Conservation (phyloP, 2,113 vertebrate species). For the Dendropsophus ebraccatus region DNA sequence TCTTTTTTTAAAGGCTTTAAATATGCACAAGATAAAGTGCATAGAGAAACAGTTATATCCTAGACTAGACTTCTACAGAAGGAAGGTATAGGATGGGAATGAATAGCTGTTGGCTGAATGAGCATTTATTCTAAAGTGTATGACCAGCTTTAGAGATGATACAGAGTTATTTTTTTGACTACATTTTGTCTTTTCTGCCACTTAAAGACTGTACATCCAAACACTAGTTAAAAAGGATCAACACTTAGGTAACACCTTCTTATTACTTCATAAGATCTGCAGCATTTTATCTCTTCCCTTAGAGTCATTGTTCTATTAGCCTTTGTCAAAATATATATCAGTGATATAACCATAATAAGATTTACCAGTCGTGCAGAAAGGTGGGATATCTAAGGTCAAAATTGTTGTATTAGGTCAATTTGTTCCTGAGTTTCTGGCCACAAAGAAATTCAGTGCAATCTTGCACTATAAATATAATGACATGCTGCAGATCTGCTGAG, state of each 20-base stretch:
- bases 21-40: no score
- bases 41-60: no score
- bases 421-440: constrained; percentile 1
- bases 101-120: no score
- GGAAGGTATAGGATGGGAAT: no score
- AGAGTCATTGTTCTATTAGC: constrained; percentile 35
- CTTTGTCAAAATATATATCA: constrained; percentile 28
- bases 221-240: constrained; percentile 10
- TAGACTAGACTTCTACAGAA: no score
- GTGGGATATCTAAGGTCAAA: constrained; percentile 38
- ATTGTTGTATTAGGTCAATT: background rate
- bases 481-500: constrained; percentile 22
- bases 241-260: constrained; percentile 16
- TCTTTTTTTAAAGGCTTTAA: no score
- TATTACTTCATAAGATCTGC: background rate
- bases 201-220: background rate
- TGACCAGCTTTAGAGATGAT: background rate
- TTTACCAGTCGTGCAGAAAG: constrained; percentile 36
- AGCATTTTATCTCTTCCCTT: background rate
- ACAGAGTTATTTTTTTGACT: background rate
- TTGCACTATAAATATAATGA: constrained; percentile 40
- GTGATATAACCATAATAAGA: constrained; percentile 31
- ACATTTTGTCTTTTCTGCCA: background rate
- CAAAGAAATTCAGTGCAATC: constrained; percentile 30
- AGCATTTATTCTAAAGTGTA: no score